Base-by-base conservation (phyloP, 2,113 vertebrate species). In the Aspiorhynchus laticeps region DNA sequence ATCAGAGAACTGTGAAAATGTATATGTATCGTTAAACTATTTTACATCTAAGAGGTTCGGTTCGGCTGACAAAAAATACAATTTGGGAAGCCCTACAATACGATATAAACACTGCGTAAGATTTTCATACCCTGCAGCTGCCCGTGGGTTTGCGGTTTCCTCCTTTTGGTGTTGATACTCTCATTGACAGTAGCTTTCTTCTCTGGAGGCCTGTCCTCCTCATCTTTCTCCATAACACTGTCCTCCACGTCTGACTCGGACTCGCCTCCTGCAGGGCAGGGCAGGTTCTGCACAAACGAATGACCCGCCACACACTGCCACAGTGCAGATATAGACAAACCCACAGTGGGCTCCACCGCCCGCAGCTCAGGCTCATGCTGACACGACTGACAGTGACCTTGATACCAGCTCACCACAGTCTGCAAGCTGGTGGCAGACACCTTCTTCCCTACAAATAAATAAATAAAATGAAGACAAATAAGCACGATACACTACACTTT, bases 201-300 rank as follows among this genome's bases (percentile, higher is more conserved):
- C 9, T 63, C 48, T 10, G 28, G 17, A 71, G 10, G 0, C 43
- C 53, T 9, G 88, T 91, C 15, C 10, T 76, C 1, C 86, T 76
- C 17, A 15, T 80, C 43, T 51, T 53, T 7, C 28, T 21, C 59
- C 56, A 0, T 0, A 5, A 43, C 88, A 85, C 89, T 89, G 90
- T 91, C 87, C 85, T 96, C 96, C 0, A 83, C 89, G 17, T 96
- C 96, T 0, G 96, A 96, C 76, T 96, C 96, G 0, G 95, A 96
- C 2, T 92, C 91, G 0, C 93, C 94, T 65, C 93, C 95, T 65
- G 91, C 92, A 0, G 96, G 95, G 0, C 95, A 95, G 83, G 92
- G 95, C 17, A 98, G 94, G 90, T 96, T 95, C 85, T 98, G 97
- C 91, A 97, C 94, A 84, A 97, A 98, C 3, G 96, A 96, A 91